Evolutionary conservation across 92 coral and sea anemone species (phyloP).

Genomic region (Montipora capitata): DNA sequence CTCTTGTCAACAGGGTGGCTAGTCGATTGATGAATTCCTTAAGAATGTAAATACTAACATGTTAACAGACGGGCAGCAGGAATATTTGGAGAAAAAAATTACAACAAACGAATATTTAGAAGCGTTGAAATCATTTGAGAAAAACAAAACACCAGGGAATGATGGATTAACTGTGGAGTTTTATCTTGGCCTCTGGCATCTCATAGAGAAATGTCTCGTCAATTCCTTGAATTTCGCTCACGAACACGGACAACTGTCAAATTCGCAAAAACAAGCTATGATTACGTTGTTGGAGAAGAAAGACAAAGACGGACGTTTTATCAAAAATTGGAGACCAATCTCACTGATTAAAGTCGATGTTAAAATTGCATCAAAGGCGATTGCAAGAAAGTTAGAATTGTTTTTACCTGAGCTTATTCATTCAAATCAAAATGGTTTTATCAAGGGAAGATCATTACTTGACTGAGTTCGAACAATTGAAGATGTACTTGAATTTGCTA

Average conservation of each 20-base stretch:
- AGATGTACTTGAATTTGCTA: too few relatives aligned
- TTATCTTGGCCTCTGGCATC: conserved; percentile 69
- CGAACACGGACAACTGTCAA: conserved; percentile 48
- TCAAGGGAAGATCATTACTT: too few relatives aligned
- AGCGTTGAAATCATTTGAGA: too few relatives aligned
- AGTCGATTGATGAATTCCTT: too few relatives aligned
- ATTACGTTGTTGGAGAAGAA: conserved; percentile 58
- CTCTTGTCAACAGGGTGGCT: too few relatives aligned
- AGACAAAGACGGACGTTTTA: conserved; percentile 57
- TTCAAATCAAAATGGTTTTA: background rate
- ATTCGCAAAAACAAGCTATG: conserved; percentile 66
- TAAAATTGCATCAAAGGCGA: conserved; percentile 51
- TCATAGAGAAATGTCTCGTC: conserved; percentile 50
- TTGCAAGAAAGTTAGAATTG: conserved; percentile 11
- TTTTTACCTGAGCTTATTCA: conserved; percentile 47
- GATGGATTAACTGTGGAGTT: conserved; percentile 74
- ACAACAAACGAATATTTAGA: too few relatives aligned
- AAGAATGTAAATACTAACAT: too few relatives aligned
- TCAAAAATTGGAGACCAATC: conserved; percentile 64
- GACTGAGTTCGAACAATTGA: too few relatives aligned
- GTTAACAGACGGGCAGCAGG: too few relatives aligned
- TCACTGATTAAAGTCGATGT: conserved; percentile 13
- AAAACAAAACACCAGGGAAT: too few relatives aligned
- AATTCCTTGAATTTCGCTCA: conserved; percentile 56
- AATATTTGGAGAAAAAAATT: too few relatives aligned